Conservation (phyloP, 1,140 invertebrate genomes). For the Pseudomyrmex cubaensis region DNA sequence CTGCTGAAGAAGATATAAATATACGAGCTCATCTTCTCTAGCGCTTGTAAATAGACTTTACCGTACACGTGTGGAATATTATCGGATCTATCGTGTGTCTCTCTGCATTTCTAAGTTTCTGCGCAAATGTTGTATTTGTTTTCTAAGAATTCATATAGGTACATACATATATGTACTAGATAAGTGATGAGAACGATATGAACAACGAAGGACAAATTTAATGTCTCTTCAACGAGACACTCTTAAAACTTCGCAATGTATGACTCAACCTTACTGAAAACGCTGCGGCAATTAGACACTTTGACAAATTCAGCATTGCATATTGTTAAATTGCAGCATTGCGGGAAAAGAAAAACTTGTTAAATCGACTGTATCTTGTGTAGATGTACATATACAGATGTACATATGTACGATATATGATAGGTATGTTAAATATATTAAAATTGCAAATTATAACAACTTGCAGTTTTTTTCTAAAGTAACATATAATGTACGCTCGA, state of each 20-base stretch:
- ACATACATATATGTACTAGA: no score
- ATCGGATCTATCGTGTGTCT: not conserved
- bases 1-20: slow-evolving; percentile 9
- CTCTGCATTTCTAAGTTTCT: not conserved
- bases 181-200: no score
- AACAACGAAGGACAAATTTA: no score
- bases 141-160: not conserved
- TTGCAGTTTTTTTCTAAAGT: not conserved
- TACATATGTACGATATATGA: not conserved
- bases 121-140: not conserved
- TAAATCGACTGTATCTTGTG: not conserved
- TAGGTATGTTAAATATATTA: not conserved
- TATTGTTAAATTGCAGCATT: no score
- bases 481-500: no score
- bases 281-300: not conserved
- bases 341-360: no score
- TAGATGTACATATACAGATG: not conserved
- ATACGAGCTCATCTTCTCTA: not conserved
- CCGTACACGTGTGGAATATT: not conserved
- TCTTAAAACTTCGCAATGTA: no score
- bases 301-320: not conserved
- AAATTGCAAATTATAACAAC: no score
- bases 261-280: no score
- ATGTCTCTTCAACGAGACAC: no score
- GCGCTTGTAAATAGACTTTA: slow-evolving; percentile 6